phyloP scores from a whole-genome alignment of 2,113 vertebrate genomes.

The Alouatta palliata region DNA sequence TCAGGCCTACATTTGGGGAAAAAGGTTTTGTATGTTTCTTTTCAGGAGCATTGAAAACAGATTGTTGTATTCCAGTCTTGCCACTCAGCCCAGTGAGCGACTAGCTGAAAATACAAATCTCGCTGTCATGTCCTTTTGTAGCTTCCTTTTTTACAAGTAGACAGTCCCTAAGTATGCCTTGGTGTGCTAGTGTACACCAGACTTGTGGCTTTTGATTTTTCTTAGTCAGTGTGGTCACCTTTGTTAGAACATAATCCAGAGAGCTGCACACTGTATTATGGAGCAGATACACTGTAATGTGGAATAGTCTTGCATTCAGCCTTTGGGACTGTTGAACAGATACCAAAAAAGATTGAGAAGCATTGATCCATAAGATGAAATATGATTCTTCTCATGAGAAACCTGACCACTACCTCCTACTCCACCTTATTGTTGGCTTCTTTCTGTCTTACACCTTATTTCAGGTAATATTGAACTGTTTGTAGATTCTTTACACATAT shows the following conservation, averaged over 20 bases:
- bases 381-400: conserved; percentile 20
- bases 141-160: not conserved
- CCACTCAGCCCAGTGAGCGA: not conserved
- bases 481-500: not conserved
- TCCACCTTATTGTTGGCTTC: not conserved
- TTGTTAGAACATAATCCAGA: not conserved
- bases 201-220: not conserved
- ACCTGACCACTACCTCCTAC: not conserved
- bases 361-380: not conserved
- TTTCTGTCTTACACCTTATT: not conserved
- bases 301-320: not conserved
- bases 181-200: not conserved
- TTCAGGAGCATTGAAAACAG: not conserved
- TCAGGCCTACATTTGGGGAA: not conserved
- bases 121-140: not conserved
- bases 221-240: not conserved
- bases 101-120: not conserved
- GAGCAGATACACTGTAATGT: not conserved
- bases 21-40: not conserved
- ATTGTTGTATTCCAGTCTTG: conserved; percentile 1
- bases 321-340: not conserved
- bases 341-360: not conserved
- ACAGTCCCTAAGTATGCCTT: not conserved
- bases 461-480: not conserved
- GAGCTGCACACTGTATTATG: not conserved